phyloP scores from a whole-genome alignment of 2,113 vertebrate species.

The Bubalus kerabau region DNA sequence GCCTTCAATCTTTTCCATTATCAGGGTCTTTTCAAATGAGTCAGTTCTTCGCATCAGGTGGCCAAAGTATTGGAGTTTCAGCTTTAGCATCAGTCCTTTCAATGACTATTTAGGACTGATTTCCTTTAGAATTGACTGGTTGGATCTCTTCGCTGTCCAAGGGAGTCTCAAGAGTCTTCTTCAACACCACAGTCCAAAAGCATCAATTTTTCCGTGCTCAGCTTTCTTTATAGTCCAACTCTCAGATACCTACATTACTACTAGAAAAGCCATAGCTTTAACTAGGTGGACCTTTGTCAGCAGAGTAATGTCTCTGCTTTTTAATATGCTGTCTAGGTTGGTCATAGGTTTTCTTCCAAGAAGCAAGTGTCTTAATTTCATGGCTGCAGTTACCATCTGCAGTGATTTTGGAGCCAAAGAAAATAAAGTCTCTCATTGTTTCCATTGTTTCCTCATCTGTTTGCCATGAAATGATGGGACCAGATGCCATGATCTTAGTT shows the following conservation, averaged over 20 bases:
- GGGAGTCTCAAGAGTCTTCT: not conserved
- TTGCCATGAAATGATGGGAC: not conserved
- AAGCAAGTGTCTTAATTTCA: not conserved
- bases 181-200: not conserved
- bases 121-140: not conserved
- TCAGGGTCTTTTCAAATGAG: not conserved
- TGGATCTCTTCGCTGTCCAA: not conserved
- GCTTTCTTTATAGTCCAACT: not conserved
- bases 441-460: not conserved
- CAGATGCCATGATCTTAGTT: not conserved
- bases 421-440: not conserved
- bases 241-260: not conserved
- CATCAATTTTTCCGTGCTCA: fast-evolving
- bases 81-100: not conserved
- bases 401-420: not conserved
- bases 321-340: not conserved
- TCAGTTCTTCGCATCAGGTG: not conserved
- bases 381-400: not conserved
- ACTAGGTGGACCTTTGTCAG: not conserved
- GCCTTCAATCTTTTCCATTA: not conserved
- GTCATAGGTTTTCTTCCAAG: not conserved
- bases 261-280: not conserved
- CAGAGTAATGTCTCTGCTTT: not conserved
- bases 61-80: not conserved
- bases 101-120: not conserved